Conservation (phyloP, 2,888 invertebrate genomes). For the Hymenopus coronatus region DNA sequence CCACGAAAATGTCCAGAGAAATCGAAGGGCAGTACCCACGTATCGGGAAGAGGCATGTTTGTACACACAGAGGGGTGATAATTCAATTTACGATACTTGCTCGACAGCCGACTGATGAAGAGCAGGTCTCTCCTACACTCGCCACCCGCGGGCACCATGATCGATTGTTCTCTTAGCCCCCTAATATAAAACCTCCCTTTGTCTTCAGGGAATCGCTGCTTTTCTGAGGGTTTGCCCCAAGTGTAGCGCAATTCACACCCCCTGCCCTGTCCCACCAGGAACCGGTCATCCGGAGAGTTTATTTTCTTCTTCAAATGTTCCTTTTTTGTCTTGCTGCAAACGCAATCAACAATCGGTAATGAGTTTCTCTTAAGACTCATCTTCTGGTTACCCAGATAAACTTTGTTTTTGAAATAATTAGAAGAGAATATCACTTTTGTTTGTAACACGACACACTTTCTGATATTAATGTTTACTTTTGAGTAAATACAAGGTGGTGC, state of each 20-base stretch:
- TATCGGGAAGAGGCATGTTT: neutral
- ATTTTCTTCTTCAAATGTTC: neutral
- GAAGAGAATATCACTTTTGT: no score
- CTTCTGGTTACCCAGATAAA: no score
- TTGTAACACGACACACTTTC: no score
- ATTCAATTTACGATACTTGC: conserved; percentile 14
- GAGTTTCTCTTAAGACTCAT: no score
- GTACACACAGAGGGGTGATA: conserved; percentile 1
- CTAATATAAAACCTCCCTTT: conserved; percentile 3
- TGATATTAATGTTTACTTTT: no score
- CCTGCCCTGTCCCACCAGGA: neutral
- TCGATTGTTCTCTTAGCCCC: conserved; percentile 6
- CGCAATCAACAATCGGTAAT: no score
- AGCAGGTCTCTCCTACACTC: neutral
- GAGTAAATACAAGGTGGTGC: no score
- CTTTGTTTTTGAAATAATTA: no score
- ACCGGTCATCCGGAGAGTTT: neutral
- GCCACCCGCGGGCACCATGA: neutral
- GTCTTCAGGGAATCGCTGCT: conserved; percentile 1
- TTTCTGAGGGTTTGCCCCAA: neutral
- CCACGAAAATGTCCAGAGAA: neutral
- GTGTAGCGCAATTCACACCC: neutral
- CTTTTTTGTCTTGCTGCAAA: neutral
- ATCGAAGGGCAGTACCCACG: neutral
- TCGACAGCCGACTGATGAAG: conserved; percentile 5